A percentile compares a stretch with the other conserved stretches of the same genome.
These are phyloP conservation scores for Platanista minor DNA, from an alignment of 2,113 vertebrate species.

Conservation along the genomic window DNA sequence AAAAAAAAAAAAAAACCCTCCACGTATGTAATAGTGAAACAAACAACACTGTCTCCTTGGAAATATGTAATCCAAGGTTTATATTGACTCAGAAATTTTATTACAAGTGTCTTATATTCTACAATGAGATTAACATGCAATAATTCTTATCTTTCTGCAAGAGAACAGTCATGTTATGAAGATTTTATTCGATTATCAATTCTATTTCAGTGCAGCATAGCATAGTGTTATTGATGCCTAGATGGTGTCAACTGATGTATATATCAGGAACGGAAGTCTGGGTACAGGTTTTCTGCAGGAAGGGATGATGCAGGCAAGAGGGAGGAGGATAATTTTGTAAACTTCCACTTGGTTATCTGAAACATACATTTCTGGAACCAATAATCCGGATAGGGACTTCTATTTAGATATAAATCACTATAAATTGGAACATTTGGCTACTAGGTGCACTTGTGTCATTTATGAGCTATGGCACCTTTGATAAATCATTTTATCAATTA, in stretches of 20 bases:
- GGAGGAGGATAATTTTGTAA: background rate
- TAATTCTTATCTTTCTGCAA: background rate
- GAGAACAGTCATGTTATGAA: background rate
- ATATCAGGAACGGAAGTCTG: accelerated
- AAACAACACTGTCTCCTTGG: background rate
- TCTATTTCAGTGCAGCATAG: background rate
- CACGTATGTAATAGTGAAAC: background rate
- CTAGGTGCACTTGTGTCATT: background rate
- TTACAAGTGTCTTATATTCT: conserved; percentile 6
- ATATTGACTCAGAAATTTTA: background rate
- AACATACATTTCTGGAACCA: background rate
- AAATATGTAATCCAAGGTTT: background rate
- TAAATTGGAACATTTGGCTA: background rate
- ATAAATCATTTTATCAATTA: background rate
- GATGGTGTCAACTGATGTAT: background rate
- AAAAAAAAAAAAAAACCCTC: too few relatives aligned
- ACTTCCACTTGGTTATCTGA: background rate
- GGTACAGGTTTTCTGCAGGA: background rate
- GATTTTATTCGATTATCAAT: background rate
- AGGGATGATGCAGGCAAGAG: background rate
- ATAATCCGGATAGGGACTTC: background rate
- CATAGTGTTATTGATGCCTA: background rate
- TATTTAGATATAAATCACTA: background rate
- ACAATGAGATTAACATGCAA: background rate
- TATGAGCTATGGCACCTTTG: background rate